Conservation (phyloP, 2,888 invertebrate species). For the Megastigmus dorsalis region DNA sequence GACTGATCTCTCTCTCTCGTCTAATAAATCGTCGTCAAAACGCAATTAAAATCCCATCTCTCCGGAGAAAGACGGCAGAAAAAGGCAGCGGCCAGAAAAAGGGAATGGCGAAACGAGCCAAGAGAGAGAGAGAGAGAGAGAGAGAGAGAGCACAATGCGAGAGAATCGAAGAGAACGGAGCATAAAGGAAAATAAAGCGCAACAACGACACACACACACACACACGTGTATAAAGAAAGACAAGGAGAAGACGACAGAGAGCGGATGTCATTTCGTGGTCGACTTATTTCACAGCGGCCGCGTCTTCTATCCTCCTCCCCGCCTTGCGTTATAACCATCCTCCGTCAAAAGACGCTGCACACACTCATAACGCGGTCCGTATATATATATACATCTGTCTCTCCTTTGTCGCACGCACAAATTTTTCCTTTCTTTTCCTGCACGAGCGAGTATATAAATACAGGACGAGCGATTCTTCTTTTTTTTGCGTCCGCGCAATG, state of each 20-base stretch:
- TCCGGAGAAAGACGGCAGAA: too few relatives aligned
- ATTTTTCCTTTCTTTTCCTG: neutral
- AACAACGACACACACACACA: too few relatives aligned
- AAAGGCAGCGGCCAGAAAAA: too few relatives aligned
- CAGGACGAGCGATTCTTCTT: neutral
- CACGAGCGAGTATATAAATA: neutral
- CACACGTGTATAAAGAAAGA: neutral
- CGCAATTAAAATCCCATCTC: too few relatives aligned
- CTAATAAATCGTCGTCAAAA: too few relatives aligned
- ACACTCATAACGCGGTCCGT: too few relatives aligned
- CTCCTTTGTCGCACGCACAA: slow-evolving; percentile 9
- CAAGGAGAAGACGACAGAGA: slow-evolving; percentile 53
- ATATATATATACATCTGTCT: neutral
- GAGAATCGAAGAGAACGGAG: neutral
- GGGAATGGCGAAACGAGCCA: neutral
- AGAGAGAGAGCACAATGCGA: neutral
- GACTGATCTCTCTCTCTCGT: too few relatives aligned
- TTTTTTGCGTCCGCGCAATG: neutral
- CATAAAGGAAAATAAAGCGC: neutral
- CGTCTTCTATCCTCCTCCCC: neutral
- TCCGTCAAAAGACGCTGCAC: neutral
- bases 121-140: neutral
- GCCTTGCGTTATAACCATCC: neutral
- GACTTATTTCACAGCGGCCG: slow-evolving; percentile 68
- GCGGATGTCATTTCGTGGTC: slow-evolving; percentile 74